phyloP scores from a whole-genome alignment of 2,888 invertebrate genomes.

The Capitulum mitella region DNA sequence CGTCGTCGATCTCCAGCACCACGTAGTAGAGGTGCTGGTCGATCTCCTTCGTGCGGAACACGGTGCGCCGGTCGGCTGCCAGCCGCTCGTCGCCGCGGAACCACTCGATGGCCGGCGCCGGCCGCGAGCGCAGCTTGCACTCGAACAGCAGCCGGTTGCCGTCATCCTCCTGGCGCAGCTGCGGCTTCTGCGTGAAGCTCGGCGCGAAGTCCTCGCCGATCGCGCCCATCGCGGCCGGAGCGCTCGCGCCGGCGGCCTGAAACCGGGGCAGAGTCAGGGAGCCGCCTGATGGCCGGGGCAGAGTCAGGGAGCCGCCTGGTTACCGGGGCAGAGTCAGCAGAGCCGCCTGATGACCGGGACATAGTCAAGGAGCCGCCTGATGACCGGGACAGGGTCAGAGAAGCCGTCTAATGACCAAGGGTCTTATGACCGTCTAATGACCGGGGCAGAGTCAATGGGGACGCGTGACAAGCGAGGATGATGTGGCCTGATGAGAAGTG shows the following conservation, averaged over 20 bases:
- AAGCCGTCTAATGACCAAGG: no score
- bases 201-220: constrained; percentile 92
- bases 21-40: constrained; percentile 81
- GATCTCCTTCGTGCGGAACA: constrained; percentile 53
- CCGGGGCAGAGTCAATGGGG: no score
- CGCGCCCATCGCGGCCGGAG: constrained; percentile 47
- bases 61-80: constrained; percentile 34
- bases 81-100: constrained; percentile 38
- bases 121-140: constrained; percentile 78
- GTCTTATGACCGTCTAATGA: no score
- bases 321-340: no score
- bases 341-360: no score
- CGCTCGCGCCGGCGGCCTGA: neutral
- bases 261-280: no score
- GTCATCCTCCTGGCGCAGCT: constrained; percentile 91
- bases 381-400: no score
- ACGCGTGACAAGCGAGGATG: no score
- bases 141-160: constrained; percentile 91
- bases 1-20: constrained; percentile 88
- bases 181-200: constrained; percentile 97
- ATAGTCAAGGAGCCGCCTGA: no score
- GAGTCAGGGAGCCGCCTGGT: no score
- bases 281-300: no score
- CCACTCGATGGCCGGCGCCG: constrained; percentile 75
- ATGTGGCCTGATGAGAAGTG: no score